phyloP scores from a whole-genome alignment of 1,140 invertebrate genomes.

The Eriosoma lanigerum region DNA sequence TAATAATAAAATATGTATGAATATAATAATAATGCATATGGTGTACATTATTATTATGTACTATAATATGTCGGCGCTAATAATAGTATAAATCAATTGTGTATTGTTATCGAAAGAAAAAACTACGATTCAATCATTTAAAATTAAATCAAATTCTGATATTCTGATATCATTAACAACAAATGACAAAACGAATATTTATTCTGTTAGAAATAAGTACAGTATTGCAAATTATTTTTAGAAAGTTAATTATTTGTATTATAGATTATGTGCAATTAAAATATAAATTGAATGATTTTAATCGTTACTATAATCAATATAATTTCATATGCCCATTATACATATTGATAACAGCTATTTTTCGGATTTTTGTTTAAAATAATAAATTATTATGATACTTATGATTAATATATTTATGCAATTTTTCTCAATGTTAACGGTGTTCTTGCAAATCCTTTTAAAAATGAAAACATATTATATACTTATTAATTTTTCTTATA shows the following conservation, averaged over 20 bases:
- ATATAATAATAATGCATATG: neutral
- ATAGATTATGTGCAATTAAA: neutral
- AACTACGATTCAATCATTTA: neutral
- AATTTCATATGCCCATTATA: no score
- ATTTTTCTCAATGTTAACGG: no score
- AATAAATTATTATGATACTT: no score
- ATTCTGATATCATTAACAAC: neutral
- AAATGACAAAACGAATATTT: neutral
- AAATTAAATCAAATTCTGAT: conserved; percentile 16
- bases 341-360: no score
- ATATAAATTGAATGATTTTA: no score
- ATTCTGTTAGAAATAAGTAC: neutral
- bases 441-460: no score
- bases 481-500: no score
- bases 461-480: no score
- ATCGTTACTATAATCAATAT: no score
- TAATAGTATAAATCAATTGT: conserved; percentile 25
- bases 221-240: neutral
- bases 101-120: conserved; percentile 22
- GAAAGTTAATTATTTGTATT: neutral
- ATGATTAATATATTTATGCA: no score
- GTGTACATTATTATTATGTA: no score
- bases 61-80: neutral
- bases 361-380: no score
- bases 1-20: conserved; percentile 13